phyloP scores from a whole-genome alignment of 2,888 invertebrate genomes.

The Pilophorus perplexus region DNA sequence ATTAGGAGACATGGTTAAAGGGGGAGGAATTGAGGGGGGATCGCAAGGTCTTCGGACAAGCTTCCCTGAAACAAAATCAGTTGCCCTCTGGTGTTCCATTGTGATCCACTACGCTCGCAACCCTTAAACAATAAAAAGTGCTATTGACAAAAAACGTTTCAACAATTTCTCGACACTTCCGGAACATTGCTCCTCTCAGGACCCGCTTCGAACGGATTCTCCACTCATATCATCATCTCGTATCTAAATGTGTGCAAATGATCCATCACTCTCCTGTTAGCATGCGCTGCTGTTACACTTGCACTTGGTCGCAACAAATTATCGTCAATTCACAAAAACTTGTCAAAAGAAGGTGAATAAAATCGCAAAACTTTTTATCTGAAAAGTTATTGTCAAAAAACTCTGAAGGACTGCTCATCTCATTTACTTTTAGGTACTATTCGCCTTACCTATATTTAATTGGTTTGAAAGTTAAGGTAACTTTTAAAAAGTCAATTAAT shows the following conservation, averaged over 20 bases:
- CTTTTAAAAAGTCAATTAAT: background rate
- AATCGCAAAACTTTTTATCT: conserved; percentile 6
- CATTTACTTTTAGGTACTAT: background rate
- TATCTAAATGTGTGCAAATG: conserved; percentile 53
- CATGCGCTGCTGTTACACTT: conserved; percentile 77
- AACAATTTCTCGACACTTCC: too few relatives aligned
- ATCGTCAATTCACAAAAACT: conserved; percentile 89
- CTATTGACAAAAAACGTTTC: too few relatives aligned
- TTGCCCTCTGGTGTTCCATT: too few relatives aligned
- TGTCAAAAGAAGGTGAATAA: conserved; percentile 83
- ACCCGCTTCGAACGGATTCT: too few relatives aligned
- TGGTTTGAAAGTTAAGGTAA: background rate
- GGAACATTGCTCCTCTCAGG: conserved; percentile 11
- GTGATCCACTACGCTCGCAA: too few relatives aligned
- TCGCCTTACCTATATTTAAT: background rate
- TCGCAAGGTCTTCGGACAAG: too few relatives aligned
- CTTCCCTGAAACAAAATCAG: too few relatives aligned
- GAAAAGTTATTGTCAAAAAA: conserved; percentile 7
- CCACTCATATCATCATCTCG: conserved; percentile 12
- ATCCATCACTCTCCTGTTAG: conserved; percentile 52
- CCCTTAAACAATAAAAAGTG: too few relatives aligned
- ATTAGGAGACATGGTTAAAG: too few relatives aligned
- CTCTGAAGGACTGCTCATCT: conserved; percentile 15
- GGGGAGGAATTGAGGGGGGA: too few relatives aligned
- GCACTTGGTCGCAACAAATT: conserved; percentile 90